Base-by-base conservation (phyloP, 2,113 vertebrate species). In the Cynoglossus semilaevis region DNA sequence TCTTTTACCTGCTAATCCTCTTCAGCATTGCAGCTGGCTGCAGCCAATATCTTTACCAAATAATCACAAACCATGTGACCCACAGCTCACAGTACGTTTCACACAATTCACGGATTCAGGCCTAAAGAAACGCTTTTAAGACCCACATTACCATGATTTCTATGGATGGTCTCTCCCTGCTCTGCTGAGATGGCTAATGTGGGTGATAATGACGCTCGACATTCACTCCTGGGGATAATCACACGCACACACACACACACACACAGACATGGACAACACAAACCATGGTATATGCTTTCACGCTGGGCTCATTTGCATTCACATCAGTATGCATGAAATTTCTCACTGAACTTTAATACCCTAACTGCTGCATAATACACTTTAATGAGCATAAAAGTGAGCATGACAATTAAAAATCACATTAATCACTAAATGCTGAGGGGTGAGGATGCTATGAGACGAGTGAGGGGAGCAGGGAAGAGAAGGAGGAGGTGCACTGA, bases 251-350 rank as follows among this genome's bases (percentile, higher is more conserved):
- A 29, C 19, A n/a, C 47, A 49, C 47, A 49, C 58, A 65, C 51
- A 67, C 63, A 57, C 18, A 34, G 52, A 65, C 17, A 63, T 0
- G 11, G 58, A 67, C 52, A 51, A 74, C 58, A 67, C 74, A 72
- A 60, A 70, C 76, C 58, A 42, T 54, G 67, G 59, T 73, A 79
- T 87, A 88, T 79, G 22, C 22, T 90, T 92, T 91, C 81, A 91
- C 80, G 82, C 91, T 68, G 55, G 57, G 67, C 76, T 93, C 81
- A 93, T 94, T 88, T 94, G 84, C 91, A 93, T 92, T 86, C 89
- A 91, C 82, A 94, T 93, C 90, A 93, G 91, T 88, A 93, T 93
- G 91, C 90, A 94, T 91, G 89, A 92, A 90, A 91, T 94, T 93
- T 93, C 81, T 87, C 74, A 83, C 51, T 93, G 91, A 95, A 94